Evolutionary conservation across 2,888 invertebrate genomes (phyloP).

Genomic region (Habrosyne pyritoides): DNA sequence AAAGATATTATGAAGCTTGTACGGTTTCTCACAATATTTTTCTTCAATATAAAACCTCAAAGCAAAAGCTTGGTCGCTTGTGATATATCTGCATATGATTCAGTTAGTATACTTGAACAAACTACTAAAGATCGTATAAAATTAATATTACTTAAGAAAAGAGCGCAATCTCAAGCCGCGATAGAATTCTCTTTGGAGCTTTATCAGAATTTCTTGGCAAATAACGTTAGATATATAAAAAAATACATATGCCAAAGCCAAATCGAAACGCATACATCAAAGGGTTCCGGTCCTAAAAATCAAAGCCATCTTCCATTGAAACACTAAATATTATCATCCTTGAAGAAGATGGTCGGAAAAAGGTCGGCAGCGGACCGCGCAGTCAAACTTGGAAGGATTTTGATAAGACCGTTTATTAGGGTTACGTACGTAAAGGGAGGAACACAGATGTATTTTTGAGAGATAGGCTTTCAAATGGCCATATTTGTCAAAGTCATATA

Average conservation of each 20-base stretch:
- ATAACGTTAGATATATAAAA: neutral
- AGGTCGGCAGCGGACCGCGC: constrained; percentile 28
- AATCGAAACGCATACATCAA: constrained; percentile 4
- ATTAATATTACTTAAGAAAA: no score
- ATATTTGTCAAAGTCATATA: constrained; percentile 1
- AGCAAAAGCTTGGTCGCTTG: neutral
- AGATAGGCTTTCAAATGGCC: constrained; percentile 6
- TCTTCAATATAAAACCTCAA: neutral
- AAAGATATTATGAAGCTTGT: neutral
- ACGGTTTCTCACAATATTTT: neutral
- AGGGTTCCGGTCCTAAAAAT: constrained; percentile 28
- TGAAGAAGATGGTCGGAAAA: constrained; percentile 26
- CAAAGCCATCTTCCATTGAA: constrained; percentile 37
- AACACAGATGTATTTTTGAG: constrained; percentile 8
- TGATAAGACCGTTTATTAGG: constrained; percentile 37
- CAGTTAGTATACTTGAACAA: no score
- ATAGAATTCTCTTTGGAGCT: neutral
- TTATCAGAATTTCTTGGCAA: neutral
- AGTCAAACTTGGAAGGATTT: constrained; percentile 29
- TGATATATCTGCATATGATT: no score
- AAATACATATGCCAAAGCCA: constrained; percentile 1
- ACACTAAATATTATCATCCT: constrained; percentile 43
- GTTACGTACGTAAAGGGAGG: constrained; percentile 6
- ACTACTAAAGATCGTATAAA: no score
- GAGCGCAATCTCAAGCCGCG: neutral